Base-by-base conservation (phyloP, 2,888 invertebrate genomes). In the Psococerastis gibbosa region DNA sequence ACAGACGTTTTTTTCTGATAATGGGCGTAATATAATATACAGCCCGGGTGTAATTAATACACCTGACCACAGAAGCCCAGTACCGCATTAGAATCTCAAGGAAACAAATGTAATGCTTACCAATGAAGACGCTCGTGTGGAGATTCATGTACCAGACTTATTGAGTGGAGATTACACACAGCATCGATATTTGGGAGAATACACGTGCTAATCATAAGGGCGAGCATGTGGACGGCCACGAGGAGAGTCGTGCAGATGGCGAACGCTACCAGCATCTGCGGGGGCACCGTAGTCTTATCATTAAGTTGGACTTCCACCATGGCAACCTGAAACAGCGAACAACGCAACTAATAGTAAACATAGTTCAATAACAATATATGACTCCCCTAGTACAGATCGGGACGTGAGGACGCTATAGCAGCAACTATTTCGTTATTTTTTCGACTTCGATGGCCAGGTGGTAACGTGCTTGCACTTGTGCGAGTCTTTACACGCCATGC, bases 131-230 rank as follows among this genome's bases (percentile, higher is more conserved):
- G 69, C 60, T 85, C 84, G 59, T 88, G 87, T 0, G 88, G 87
- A 2, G 85, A 85, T 58, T 87, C 87, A 58, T 87, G 81, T 2
- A 87, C 87, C 17, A 87, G 66, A 33, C 78, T 72, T 55, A 85
- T 83, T 58, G 82, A 82, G 62, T 88, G 85, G 41, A 91, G 72
- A 63, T 88, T 89, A 52, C 91, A 88, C 3, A 94, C 82, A 0
- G 95, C 91, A 63, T 98, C 97, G 48, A 98, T 87, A 60, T 97
- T 91, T n/a, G 97, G 97, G 50, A 98, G 68, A 52, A 98, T 95
- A 61, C 97, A 98, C 0, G 97, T 98, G 57, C 92, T 92, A 60
- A 98, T 98, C 97, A 98, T 97, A 20, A 98, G 68, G 0, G 97
- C 97, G 49, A 98, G 64, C 78, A 98, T 84, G 63, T 98, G 97